A percentile compares a stretch with the other conserved stretches of the same genome.
phyloP scores from a whole-genome alignment of 64 coral and sea anemone species.

The Platygyra sinensis region DNA sequence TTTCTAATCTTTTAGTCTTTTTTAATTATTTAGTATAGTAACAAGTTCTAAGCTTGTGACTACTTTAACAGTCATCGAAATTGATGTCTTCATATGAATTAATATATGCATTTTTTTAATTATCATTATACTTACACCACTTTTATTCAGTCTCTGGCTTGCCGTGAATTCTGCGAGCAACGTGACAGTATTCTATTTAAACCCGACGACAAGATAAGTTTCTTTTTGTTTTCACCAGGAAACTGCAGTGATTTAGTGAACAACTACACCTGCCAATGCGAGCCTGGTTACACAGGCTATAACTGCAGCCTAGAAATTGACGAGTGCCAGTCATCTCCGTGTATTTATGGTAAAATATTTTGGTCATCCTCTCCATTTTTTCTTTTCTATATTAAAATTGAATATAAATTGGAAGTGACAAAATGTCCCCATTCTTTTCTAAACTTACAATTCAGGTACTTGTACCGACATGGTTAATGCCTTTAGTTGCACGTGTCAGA shows the following conservation, averaged over 20 bases:
- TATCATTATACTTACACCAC: no score
- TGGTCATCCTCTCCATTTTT: neutral
- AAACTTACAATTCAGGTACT: neutral
- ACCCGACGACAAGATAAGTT: no score
- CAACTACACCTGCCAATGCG: neutral
- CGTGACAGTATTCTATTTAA: no score
- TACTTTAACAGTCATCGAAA: no score
- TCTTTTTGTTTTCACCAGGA: neutral
- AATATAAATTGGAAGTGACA: neutral
- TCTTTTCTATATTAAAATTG: neutral
- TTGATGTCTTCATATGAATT: no score
- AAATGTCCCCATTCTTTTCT: neutral
- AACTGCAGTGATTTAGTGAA: neutral
- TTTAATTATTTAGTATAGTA: no score
- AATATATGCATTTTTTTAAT: no score
- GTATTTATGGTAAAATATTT: neutral
- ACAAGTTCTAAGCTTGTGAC: no score
- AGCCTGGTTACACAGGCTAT: neutral
- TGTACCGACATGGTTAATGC: neutral
- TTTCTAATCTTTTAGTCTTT: no score
- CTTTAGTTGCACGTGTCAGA: neutral
- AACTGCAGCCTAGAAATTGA: neutral
- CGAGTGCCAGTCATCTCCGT: slow-evolving; percentile 4
- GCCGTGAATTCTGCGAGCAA: no score
- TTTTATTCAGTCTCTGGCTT: no score